Conservation (phyloP, 2,797 vertebrate species). For the Myotis planiceps region DNA sequence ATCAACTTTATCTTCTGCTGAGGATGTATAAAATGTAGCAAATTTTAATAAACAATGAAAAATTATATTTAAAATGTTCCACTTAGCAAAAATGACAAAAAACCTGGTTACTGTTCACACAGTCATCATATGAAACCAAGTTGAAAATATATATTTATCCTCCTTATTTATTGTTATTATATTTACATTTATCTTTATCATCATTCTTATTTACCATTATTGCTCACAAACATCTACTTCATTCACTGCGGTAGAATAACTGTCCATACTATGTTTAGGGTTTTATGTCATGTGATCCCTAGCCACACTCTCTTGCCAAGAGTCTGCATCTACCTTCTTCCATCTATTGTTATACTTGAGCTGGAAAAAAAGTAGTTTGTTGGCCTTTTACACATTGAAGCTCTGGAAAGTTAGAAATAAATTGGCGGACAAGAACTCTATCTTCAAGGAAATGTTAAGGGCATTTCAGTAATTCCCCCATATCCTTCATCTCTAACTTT, state of each 20-base stretch:
- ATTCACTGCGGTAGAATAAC: background rate
- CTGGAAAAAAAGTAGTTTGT: background rate
- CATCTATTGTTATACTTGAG: background rate
- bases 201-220: background rate
- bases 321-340: background rate
- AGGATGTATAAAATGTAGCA: background rate
- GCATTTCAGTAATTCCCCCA: background rate
- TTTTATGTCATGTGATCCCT: background rate
- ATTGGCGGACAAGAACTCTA: background rate
- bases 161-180: background rate
- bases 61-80: background rate
- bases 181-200: background rate
- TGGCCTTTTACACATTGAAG: background rate
- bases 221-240: background rate
- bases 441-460: background rate
- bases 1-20: background rate
- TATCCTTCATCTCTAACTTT: background rate
- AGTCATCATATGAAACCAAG: background rate
- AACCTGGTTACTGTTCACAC: background rate
- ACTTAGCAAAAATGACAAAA: background rate
- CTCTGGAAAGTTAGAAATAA: background rate
- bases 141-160: background rate
- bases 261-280: background rate
- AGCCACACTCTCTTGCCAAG: background rate
- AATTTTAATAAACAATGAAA: background rate